phyloP scores from a whole-genome alignment of 2,888 invertebrate genomes.

The Plagiodera versicolora region DNA sequence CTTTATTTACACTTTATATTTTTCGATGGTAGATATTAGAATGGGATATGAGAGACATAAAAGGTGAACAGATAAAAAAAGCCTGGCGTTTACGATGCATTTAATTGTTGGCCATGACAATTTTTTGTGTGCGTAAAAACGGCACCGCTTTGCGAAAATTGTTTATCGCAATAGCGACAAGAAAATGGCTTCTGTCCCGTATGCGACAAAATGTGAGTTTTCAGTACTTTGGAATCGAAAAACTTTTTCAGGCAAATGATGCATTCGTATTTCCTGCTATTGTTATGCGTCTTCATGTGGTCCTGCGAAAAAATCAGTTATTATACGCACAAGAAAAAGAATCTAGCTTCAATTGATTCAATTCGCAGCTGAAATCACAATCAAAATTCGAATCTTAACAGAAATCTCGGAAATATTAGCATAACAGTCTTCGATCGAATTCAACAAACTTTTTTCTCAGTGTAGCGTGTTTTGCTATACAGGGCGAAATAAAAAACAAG shows the following conservation, averaged over 20 bases:
- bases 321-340: too few species aligned
- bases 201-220: conserved; percentile 47
- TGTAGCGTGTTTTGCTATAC: too few species aligned
- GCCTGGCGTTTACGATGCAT: conserved; percentile 16
- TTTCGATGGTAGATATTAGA: too few species aligned
- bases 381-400: too few species aligned
- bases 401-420: not conserved
- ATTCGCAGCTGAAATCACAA: too few species aligned
- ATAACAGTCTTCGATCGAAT: too few species aligned
- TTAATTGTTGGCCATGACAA: conserved; percentile 28
- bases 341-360: not conserved
- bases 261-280: conserved; percentile 45
- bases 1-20: too few species aligned
- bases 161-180: conserved; percentile 46
- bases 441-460: too few species aligned
- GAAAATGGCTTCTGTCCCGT: conserved; percentile 46
- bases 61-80: not conserved
- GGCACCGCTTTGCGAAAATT: conserved; percentile 44
- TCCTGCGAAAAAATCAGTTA: conserved; percentile 37
- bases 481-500: too few species aligned
- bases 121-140: conserved; percentile 34
- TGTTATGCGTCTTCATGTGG: conserved; percentile 48
- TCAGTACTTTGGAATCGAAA: conserved; percentile 45
- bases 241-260: conserved; percentile 49
- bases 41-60: too few species aligned